phyloP scores from a whole-genome alignment of 2,113 vertebrate genomes.

The Tachuris rubrigastra region DNA sequence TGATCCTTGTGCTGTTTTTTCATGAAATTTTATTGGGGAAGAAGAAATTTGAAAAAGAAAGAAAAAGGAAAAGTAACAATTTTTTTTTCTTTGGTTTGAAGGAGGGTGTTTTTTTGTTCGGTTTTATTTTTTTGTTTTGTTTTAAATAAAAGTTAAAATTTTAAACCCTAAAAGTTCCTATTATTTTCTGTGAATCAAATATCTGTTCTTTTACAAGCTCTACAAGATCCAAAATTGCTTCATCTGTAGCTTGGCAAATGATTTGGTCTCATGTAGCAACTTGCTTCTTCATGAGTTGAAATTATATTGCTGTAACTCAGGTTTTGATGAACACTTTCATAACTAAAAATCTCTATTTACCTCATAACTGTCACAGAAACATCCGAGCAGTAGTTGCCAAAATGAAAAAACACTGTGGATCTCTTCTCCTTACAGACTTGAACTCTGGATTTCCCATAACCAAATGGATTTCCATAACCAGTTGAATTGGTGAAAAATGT shows the following conservation, averaged over 20 bases:
- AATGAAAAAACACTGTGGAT: background rate
- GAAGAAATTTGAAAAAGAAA: background rate
- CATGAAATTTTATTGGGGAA: background rate
- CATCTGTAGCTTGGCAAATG: background rate
- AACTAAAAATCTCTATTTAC: background rate
- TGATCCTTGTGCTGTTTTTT: background rate
- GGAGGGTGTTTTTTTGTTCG: background rate
- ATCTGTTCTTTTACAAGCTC: background rate
- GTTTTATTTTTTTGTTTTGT: too few relatives aligned
- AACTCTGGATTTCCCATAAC: background rate
- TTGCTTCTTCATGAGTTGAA: background rate
- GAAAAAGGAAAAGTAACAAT: background rate
- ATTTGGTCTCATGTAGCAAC: background rate
- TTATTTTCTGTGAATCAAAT: background rate
- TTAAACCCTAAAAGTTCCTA: background rate
- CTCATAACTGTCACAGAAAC: background rate
- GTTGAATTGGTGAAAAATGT: background rate
- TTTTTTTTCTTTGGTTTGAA: background rate
- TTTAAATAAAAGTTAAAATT: background rate
- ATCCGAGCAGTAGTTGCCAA: background rate
- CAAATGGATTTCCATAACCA: background rate
- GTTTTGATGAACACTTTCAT: background rate
- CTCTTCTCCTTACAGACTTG: background rate
- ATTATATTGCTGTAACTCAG: background rate
- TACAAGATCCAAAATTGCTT: background rate